Evolutionary conservation across 2,113 vertebrate genomes (phyloP).

Genomic region (Leptodactylus fuscus): DNA sequence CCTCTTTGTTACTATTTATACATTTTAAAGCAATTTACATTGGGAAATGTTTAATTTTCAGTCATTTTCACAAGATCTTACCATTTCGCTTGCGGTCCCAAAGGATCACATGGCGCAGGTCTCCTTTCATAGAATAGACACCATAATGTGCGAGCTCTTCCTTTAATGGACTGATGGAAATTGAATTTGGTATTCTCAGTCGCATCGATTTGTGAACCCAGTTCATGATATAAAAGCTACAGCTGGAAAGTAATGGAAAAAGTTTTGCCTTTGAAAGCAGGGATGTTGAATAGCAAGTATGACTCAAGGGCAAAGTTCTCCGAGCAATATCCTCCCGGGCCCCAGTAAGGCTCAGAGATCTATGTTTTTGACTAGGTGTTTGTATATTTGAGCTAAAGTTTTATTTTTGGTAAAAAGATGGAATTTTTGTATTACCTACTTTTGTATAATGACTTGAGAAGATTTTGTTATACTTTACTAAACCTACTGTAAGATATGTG

Average conservation of each 20-base stretch:
- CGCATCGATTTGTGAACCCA: conserved; percentile 11
- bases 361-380: neutral
- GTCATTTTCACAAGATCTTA: neutral
- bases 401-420: too few species aligned
- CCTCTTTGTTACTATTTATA: neutral
- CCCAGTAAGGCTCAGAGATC: neutral
- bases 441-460: too few species aligned
- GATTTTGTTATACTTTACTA: too few species aligned
- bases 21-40: conserved; percentile 3
- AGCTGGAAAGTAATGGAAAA: conserved; percentile 20
- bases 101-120: neutral
- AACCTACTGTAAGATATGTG: too few species aligned
- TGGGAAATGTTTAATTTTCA: neutral
- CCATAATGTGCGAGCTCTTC: neutral
- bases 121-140: neutral
- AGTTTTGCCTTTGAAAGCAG: neutral
- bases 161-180: conserved; percentile 7
- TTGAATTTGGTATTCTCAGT: conserved; percentile 13
- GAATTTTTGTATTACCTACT: too few species aligned
- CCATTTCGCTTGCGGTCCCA: conserved; percentile 2
- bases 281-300: neutral
- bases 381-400: neutral
- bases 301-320: neutral
- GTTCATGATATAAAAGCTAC: neutral
- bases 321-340: neutral